These are phyloP conservation scores for Anoura caudifer DNA, from an alignment of 2,113 vertebrate genomes.

Conservation along the genomic window DNA sequence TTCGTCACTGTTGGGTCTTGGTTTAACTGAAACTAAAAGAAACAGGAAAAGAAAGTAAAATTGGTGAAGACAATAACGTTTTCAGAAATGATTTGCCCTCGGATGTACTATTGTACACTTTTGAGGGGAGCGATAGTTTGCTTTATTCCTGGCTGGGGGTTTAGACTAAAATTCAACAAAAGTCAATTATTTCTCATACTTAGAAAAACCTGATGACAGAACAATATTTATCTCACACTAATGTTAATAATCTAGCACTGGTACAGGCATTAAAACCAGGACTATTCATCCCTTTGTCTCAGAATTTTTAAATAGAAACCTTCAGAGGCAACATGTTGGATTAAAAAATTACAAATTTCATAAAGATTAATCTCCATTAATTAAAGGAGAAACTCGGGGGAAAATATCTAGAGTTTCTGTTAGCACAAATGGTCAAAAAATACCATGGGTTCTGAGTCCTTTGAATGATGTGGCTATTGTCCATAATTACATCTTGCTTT, in stretches of 20 bases:
- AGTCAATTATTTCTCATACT: not conserved
- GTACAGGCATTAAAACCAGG: not conserved
- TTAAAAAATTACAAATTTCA: conserved; percentile 47
- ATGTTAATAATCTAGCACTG: not conserved
- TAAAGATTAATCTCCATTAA: conserved; percentile 44
- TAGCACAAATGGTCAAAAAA: conserved; percentile 32
- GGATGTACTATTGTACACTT: not conserved
- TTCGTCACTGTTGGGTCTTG: conserved; percentile 90
- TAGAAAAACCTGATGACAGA: not conserved
- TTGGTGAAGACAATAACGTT: not conserved
- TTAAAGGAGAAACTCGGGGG: not conserved
- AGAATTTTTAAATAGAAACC: conserved; percentile 57
- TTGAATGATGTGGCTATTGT: not conserved
- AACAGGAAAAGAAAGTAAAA: not conserved
- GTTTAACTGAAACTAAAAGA: conserved; percentile 82
- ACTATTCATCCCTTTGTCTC: not conserved
- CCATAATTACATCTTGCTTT: not conserved
- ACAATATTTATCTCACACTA: not conserved
- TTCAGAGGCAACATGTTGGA: not conserved
- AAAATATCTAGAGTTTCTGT: not conserved
- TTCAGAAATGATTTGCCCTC: not conserved
- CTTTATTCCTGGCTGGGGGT: not conserved
- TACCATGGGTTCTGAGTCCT: not conserved
- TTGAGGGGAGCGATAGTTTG: not conserved
- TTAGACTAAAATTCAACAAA: not conserved